phyloP scores from a whole-genome alignment of 2,797 vertebrate species.

The Halcyon chelicuti region DNA sequence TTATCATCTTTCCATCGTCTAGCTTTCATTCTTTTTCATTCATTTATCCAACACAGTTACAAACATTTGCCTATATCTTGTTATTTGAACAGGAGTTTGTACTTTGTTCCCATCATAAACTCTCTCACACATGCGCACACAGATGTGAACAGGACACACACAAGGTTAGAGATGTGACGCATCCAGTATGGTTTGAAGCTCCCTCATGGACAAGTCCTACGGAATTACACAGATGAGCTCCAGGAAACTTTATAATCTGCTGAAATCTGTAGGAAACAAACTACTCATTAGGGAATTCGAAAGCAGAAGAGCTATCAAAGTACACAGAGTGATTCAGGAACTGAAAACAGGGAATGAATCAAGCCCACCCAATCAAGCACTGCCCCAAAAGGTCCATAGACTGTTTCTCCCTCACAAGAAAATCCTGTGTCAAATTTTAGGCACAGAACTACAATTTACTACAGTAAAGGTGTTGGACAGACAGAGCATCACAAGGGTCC shows the following conservation, averaged over 20 bases:
- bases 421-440: neutral
- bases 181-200: neutral
- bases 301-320: neutral
- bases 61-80: neutral
- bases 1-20: neutral
- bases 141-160: rapidly evolving
- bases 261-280: neutral
- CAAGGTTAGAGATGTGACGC: neutral
- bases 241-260: neutral
- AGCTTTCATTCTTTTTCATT: neutral
- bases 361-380: neutral
- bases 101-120: neutral
- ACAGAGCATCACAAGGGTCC: neutral
- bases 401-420: neutral
- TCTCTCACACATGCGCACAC: neutral
- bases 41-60: neutral
- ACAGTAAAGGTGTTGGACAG: neutral
- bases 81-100: neutral
- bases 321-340: neutral
- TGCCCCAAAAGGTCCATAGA: neutral
- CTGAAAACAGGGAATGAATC: neutral
- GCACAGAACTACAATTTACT: neutral
- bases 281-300: neutral
- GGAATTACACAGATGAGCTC: neutral
- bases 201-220: neutral